A percentile compares a stretch with the other conserved stretches of the same genome.
phyloP scores from a whole-genome alignment of 2,888 invertebrate species.

The Petrolisthes cinctipes region DNA sequence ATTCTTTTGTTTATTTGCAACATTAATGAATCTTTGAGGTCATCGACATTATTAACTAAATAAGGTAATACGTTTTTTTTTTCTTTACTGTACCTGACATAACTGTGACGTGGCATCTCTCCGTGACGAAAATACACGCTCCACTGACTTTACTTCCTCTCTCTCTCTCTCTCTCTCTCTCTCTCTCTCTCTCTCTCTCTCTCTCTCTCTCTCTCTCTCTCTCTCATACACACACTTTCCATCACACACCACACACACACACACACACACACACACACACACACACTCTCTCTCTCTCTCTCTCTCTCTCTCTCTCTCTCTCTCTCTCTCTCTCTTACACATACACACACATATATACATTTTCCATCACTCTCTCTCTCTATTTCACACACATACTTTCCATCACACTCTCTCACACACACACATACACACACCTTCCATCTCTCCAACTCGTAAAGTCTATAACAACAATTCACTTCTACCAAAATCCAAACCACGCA shows the following conservation, averaged over 20 bases:
- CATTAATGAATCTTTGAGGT: too few species aligned
- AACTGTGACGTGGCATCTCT: too few species aligned
- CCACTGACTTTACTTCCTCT: background rate
- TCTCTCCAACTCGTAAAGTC: background rate
- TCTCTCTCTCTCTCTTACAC: background rate
- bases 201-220: conserved; percentile 1
- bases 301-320: conserved; percentile 2
- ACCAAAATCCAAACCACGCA: too few species aligned
- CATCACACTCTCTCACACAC: background rate
- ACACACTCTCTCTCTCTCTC: background rate
- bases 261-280: background rate
- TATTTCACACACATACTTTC: background rate
- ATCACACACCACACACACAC: too few species aligned
- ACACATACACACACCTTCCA: background rate
- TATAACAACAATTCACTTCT: background rate
- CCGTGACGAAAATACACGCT: background rate
- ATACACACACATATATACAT: too few species aligned
- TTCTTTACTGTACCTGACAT: too few species aligned
- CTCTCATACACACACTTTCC: too few species aligned
- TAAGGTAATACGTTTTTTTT: background rate
- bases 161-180: background rate
- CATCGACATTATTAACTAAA: too few species aligned
- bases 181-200: conserved; percentile 1
- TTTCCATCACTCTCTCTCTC: background rate
- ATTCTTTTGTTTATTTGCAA: too few species aligned